Evolutionary conservation across 1,140 invertebrate species (phyloP).

Genomic region (Tetramorium alpestre): DNA sequence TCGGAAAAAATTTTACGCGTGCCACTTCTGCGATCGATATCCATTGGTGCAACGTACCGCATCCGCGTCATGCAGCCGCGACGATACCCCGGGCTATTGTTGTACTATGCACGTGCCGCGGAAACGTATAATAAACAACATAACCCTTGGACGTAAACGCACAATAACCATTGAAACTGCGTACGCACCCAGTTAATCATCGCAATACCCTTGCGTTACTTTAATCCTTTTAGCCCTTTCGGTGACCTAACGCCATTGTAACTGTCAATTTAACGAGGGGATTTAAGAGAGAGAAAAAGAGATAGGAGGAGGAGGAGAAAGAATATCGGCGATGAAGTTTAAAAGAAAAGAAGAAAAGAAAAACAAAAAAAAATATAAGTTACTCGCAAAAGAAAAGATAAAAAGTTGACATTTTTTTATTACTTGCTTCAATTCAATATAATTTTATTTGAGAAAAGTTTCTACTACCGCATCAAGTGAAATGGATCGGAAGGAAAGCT

Average conservation of each 20-base stretch:
- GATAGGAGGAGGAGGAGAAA: background rate
- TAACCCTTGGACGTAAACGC: background rate
- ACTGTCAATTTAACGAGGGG: background rate
- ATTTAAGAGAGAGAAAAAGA: background rate
- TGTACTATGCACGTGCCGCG: background rate
- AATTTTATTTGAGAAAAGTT: background rate
- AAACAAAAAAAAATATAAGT: background rate
- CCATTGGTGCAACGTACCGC: background rate
- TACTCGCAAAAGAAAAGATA: background rate
- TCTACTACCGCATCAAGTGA: background rate
- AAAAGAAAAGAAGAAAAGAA: background rate
- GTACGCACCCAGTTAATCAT: slow-evolving; percentile 19
- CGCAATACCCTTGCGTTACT: background rate
- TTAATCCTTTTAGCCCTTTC: slow-evolving; percentile 8
- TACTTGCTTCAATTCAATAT: background rate
- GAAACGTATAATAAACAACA: slow-evolving; percentile 32
- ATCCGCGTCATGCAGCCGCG: background rate
- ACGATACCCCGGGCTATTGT: slow-evolving; percentile 20
- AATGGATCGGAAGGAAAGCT: background rate
- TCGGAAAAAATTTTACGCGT: slow-evolving; percentile 50
- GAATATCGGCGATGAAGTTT: background rate
- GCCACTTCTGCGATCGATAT: slow-evolving; percentile 40
- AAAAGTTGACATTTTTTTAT: background rate
- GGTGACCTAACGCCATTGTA: background rate
- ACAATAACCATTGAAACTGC: background rate